Conservation (phyloP, 2,888 invertebrate species). For the Trichopoda pennipes region DNA sequence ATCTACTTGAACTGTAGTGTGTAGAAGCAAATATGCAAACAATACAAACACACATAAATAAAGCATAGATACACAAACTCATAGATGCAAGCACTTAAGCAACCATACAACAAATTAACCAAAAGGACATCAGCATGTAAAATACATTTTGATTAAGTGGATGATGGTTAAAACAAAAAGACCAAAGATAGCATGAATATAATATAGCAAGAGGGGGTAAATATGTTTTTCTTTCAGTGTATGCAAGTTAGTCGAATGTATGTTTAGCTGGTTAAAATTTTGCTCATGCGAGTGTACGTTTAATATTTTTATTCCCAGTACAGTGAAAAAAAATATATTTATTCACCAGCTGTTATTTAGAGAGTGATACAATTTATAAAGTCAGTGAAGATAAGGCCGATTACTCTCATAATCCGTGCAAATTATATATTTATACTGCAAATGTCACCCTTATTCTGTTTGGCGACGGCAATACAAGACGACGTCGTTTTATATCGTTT, state of each 20-base stretch:
- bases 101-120: slow-evolving; percentile 67
- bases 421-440: no score
- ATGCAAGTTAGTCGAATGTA: slow-evolving; percentile 1
- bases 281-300: slow-evolving; percentile 24
- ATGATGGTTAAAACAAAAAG: slow-evolving; percentile 61
- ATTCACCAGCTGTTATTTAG: neutral
- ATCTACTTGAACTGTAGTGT: slow-evolving; percentile 59
- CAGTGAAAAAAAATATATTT: slow-evolving; percentile 50
- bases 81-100: slow-evolving; percentile 23
- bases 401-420: neutral
- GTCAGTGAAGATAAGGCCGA: neutral
- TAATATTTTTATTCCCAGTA: slow-evolving; percentile 38
- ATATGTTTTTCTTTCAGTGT: neutral
- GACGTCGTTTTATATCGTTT: no score
- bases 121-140: slow-evolving; percentile 66
- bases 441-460: no score
- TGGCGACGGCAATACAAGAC: no score
- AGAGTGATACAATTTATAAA: slow-evolving; percentile 11
- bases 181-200: slow-evolving; percentile 26
- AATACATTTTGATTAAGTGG: slow-evolving; percentile 69
- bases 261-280: slow-evolving; percentile 23
- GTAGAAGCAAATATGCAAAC: slow-evolving; percentile 39
- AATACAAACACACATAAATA: neutral
- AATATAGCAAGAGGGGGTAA: neutral
- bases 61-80: neutral